A percentile compares a stretch with the other conserved stretches of the same genome.
These are phyloP conservation scores for Hylaeus anthracinus DNA, from an alignment of 1,140 invertebrate genomes.

Conservation along the genomic window DNA sequence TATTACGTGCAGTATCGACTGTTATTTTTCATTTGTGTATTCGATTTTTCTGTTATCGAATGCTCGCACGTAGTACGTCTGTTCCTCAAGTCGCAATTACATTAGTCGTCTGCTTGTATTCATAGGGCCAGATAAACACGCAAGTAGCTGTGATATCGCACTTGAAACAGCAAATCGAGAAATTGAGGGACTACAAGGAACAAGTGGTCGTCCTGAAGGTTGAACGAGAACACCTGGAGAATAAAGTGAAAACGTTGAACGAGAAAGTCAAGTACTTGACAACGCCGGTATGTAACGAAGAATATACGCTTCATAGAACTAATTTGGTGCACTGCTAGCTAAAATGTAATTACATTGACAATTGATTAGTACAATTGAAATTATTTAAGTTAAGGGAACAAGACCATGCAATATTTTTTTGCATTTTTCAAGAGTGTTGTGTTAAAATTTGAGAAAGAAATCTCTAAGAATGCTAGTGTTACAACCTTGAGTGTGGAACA, in stretches of 20 bases:
- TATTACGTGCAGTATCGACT: slow-evolving; percentile 41
- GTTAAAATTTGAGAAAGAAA: too few species aligned
- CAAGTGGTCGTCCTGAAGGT: slow-evolving; percentile 81
- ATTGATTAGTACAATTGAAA: too few species aligned
- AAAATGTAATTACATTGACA: too few species aligned
- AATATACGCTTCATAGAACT: not conserved
- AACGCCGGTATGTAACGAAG: slow-evolving; percentile 72
- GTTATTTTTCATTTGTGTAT: slow-evolving; percentile 13
- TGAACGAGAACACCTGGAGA: slow-evolving; percentile 83
- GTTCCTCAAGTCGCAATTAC: not conserved
- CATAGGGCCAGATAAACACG: slow-evolving; percentile 77
- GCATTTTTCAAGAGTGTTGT: too few species aligned
- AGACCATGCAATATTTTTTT: too few species aligned
- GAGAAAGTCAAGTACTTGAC: slow-evolving; percentile 79
- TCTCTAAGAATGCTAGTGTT: too few species aligned
- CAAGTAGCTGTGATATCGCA: slow-evolving; percentile 82
- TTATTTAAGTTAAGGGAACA: too few species aligned
- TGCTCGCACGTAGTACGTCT: slow-evolving; percentile 29
- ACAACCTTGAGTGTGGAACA: too few species aligned
- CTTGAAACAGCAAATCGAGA: slow-evolving; percentile 80
- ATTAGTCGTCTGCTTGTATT: slow-evolving; percentile 19
- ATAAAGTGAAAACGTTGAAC: slow-evolving; percentile 76
- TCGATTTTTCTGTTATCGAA: not conserved
- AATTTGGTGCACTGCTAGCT: not conserved
- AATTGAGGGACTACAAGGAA: slow-evolving; percentile 80